Base-by-base conservation (phyloP, 2,888 invertebrate genomes). In the Eretmocerus hayati region DNA sequence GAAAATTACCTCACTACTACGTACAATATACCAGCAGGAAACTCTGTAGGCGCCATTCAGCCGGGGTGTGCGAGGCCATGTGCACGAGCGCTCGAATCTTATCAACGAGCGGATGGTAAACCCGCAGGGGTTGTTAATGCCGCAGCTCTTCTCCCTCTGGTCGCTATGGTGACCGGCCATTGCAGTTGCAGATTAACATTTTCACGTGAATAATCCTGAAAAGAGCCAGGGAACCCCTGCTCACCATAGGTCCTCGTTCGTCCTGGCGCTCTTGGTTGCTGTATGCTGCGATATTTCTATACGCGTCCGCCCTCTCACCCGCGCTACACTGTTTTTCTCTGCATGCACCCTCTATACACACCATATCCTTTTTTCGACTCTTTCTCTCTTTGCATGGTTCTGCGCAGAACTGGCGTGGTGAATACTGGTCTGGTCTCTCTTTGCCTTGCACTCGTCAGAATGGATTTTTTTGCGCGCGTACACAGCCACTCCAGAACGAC, bases 401-500 rank as follows among this genome's bases (percentile, higher is more conserved):
- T 42, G 26, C 33, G 30, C 26, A 15, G 23, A 18, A 38, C 31
- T 5, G 22, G n/a, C n/a, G n/a, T n/a, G n/a, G n/a, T n/a, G n/a
- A n/a, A n/a, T n/a, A n/a, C n/a, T n/a, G n/a, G n/a, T 33, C 33
- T 15, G 21, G 18, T 20, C 44, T 31, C 47, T 47, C 47, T 47
- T 44, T 47, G 26, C 41, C 47, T 41, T 47, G 43, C 51, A 46
- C 53, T 49, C 47, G 45, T 48, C 43, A 56, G 60, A 67, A 67
- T 66, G 62, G 67, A 65, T 67, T 66, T 67, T 65, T 62, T 59
- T 55, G 51, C 44, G 50, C 43, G 46, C 53, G 23, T 40, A 35
- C 58, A 58, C 50, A 58, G 59, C 59, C 63, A 64, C 66, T 65
- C 58, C 60, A 65, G 57, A 59, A 50, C 63, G 67, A 58, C 65